Conservation (phyloP, 2,113 vertebrate species). For the Erythrocercus mccallii region DNA sequence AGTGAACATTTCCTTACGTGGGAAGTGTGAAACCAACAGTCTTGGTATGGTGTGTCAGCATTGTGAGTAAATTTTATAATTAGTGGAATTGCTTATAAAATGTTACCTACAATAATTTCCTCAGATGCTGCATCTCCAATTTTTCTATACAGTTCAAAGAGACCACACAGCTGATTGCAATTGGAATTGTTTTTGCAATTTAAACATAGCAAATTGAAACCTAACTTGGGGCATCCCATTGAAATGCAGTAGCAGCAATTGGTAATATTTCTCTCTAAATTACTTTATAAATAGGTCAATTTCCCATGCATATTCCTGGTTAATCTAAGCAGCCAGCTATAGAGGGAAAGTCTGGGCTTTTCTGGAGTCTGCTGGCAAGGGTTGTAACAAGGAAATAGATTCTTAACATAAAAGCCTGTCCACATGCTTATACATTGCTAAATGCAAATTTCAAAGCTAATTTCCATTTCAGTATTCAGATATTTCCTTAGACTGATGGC, state of each 20-base stretch:
- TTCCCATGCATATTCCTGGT: not conserved
- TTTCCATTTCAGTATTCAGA: not conserved
- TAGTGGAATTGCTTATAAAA: not conserved
- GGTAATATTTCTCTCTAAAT: not conserved
- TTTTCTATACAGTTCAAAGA: not conserved
- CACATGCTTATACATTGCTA: not conserved
- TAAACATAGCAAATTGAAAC: not conserved
- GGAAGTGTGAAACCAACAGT: constrained; percentile 34
- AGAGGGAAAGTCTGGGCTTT: not conserved
- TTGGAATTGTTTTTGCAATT: not conserved
- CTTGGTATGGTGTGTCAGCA: not conserved
- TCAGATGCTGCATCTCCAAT: not conserved
- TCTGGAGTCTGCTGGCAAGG: not conserved
- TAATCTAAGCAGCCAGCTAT: not conserved
- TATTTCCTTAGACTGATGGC: not conserved
- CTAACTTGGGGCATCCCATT: not conserved
- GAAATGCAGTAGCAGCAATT: not conserved
- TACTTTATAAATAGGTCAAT: not conserved
- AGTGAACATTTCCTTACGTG: not conserved
- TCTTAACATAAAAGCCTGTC: not conserved
- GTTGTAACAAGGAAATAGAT: not conserved
- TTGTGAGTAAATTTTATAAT: not conserved
- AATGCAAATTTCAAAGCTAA: constrained; percentile 13
- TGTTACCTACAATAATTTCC: not conserved
- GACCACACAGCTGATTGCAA: not conserved